Conservation (phyloP, 2,888 invertebrate genomes). For the Disparrhopalites patrizii region DNA sequence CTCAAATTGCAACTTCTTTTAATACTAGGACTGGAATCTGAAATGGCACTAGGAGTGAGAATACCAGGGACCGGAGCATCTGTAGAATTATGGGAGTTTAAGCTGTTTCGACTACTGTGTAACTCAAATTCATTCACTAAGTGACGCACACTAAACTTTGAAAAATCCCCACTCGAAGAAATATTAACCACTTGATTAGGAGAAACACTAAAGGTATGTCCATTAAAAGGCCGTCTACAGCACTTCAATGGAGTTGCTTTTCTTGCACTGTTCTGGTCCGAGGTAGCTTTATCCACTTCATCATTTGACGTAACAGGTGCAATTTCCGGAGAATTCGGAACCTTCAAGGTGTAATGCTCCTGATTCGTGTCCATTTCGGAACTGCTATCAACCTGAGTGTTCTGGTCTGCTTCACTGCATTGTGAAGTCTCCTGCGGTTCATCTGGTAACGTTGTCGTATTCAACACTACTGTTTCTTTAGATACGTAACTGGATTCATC, state of each 20-base stretch:
- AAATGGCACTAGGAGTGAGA: conserved; percentile 18
- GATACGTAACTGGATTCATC: conserved; percentile 24
- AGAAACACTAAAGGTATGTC: conserved; percentile 81
- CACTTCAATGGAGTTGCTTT: conserved; percentile 57
- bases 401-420: neutral
- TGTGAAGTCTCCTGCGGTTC: neutral
- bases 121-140: conserved; percentile 47
- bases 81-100: conserved; percentile 22
- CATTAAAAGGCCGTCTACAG: conserved; percentile 79
- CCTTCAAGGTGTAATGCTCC: neutral
- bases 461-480: conserved; percentile 26
- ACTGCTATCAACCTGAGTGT: too few relatives aligned
- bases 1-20: conserved; percentile 22
- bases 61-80: conserved; percentile 33
- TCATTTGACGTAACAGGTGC: neutral
- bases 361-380: neutral
- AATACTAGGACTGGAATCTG: conserved; percentile 13
- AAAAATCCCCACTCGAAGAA: conserved; percentile 41
- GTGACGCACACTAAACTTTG: conserved; percentile 47
- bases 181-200: conserved; percentile 84
- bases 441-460: neutral
- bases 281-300: neutral
- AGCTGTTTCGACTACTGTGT: conserved; percentile 39
- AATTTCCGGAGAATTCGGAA: conserved; percentile 6
- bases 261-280: conserved; percentile 9